Conservation (phyloP, 2,888 invertebrate species). For the Ethmia dodecea region DNA sequence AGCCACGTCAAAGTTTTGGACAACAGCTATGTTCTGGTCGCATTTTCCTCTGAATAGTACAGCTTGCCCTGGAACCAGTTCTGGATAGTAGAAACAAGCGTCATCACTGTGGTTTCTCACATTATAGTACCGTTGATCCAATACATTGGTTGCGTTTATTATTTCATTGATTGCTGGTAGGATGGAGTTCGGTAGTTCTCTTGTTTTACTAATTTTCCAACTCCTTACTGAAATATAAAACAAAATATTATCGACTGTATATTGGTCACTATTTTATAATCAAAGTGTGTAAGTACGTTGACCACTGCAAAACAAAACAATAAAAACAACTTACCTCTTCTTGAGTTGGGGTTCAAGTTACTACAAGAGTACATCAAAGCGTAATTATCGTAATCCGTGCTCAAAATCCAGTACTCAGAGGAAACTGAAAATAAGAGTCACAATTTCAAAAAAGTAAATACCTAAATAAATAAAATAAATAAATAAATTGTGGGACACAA, state of each 20-base stretch:
- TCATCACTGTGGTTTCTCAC: conserved; percentile 32
- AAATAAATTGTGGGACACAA: too few relatives aligned
- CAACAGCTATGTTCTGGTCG: conserved; percentile 45
- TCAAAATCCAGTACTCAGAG: conserved; percentile 77
- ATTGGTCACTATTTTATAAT: too few relatives aligned
- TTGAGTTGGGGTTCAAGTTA: conserved; percentile 31
- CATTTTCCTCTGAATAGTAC: conserved; percentile 47
- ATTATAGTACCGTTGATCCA: conserved; percentile 38
- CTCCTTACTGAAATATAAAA: conserved; percentile 31
- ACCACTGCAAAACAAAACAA: too few relatives aligned
- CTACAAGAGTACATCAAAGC: conserved; percentile 79
- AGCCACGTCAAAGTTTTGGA: conserved; percentile 28
- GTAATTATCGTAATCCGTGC: conserved; percentile 77
- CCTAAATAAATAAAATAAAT: too few relatives aligned
- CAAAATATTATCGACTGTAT: conserved; percentile 1
- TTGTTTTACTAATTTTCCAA: conserved; percentile 54
- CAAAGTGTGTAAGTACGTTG: too few relatives aligned
- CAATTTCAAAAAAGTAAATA: too few relatives aligned
- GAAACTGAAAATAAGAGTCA: conserved; percentile 34
- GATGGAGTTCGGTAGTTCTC: conserved; percentile 24
- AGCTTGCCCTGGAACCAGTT: conserved; percentile 25
- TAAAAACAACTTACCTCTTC: conserved; percentile 28
- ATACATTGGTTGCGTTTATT: conserved; percentile 32
- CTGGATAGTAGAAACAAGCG: conserved; percentile 50
- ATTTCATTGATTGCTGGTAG: conserved; percentile 29